Conservation (phyloP, 2,888 invertebrate genomes). For the Rotaria macrura region DNA sequence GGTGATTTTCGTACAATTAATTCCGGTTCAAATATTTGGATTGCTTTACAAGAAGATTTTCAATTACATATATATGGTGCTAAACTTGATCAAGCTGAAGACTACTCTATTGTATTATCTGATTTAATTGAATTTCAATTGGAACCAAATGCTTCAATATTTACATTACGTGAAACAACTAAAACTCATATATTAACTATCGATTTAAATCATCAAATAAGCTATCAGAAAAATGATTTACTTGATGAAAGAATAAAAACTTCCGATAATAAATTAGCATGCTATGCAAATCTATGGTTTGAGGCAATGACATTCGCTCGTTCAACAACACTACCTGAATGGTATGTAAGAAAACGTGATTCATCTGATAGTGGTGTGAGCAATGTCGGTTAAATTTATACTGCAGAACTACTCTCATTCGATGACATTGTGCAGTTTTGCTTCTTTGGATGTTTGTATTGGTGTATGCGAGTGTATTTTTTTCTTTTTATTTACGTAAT, state of each 20-base stretch:
- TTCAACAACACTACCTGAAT: not conserved
- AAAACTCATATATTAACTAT: not conserved
- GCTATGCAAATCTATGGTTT: not conserved
- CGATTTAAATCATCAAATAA: not conserved
- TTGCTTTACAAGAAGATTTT: conserved; percentile 13
- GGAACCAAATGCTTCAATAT: not conserved
- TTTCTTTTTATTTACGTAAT: not conserved
- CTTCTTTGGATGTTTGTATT: not conserved
- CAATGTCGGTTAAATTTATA: not conserved
- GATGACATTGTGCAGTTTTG: not conserved
- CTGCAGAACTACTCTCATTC: no score
- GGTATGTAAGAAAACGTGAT: conserved; percentile 20
- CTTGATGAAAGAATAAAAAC: not conserved
- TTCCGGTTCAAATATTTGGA: not conserved
- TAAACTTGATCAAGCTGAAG: conserved; percentile 11
- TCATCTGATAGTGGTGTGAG: not conserved
- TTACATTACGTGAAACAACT: not conserved
- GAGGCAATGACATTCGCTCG: not conserved
- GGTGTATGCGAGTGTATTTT: not conserved
- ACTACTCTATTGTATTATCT: not conserved
- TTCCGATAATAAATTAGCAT: not conserved
- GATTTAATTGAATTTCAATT: not conserved
- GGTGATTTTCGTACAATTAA: not conserved
- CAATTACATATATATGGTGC: conserved; percentile 12
- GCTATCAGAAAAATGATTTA: not conserved